phyloP scores from a whole-genome alignment of 2,888 invertebrate species.

The Mythimna ferrago region DNA sequence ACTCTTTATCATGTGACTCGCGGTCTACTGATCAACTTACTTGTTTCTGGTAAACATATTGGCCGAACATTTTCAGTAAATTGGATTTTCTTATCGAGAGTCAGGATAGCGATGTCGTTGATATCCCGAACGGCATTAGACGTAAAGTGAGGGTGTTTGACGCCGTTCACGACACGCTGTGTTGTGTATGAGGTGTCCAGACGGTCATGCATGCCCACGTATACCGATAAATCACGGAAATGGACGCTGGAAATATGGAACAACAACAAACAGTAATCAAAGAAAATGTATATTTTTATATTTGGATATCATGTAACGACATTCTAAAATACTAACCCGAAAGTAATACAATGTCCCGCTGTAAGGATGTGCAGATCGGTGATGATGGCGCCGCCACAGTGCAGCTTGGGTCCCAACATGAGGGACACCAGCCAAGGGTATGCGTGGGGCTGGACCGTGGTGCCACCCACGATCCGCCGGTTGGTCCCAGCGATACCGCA shows the following conservation, averaged over 20 bases:
- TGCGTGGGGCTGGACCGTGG: conserved; percentile 84
- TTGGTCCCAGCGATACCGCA: conserved; percentile 83
- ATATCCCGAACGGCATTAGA: conserved; percentile 90
- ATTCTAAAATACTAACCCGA: conserved; percentile 79
- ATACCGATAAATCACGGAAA: conserved; percentile 80
- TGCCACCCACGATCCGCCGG: conserved; percentile 90
- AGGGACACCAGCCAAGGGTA: conserved; percentile 91
- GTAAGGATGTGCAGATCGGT: conserved; percentile 89
- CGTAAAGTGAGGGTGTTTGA: conserved; percentile 88
- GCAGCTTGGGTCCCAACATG: conserved; percentile 84
- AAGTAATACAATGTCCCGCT: conserved; percentile 91
- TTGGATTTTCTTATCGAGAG: conserved; percentile 81
- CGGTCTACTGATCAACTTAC: conserved; percentile 63
- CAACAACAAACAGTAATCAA: neutral
- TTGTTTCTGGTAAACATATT: conserved; percentile 85
- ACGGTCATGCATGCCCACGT: conserved; percentile 89
- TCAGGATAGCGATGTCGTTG: conserved; percentile 91
- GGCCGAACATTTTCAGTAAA: conserved; percentile 86
- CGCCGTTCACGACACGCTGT: conserved; percentile 73
- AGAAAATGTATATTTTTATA: neutral
- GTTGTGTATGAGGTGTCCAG: conserved; percentile 76
- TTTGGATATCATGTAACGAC: neutral
- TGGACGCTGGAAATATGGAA: conserved; percentile 75
- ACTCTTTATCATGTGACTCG: neutral
- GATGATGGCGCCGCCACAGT: conserved; percentile 91